Evolutionary conservation across 2,888 invertebrate genomes (phyloP).

Genomic region (Heteropelma amictum): DNA sequence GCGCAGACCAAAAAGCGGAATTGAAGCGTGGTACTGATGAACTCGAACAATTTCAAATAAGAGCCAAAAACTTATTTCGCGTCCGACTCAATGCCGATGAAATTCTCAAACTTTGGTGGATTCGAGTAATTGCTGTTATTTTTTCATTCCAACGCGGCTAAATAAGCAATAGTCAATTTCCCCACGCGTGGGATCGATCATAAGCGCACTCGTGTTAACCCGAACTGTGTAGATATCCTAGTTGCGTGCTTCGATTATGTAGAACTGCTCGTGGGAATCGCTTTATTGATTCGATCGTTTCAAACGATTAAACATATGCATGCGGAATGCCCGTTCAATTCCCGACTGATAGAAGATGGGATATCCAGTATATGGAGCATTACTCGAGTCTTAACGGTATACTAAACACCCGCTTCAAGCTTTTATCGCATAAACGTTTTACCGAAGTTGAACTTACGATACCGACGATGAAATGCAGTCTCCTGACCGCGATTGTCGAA

Average conservation of each 20-base stretch:
- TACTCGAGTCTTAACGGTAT: slow-evolving; percentile 7
- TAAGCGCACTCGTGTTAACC: neutral
- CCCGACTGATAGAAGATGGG: slow-evolving; percentile 3
- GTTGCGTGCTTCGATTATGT: slow-evolving; percentile 5
- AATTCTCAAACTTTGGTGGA: slow-evolving; percentile 7
- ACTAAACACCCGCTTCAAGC: slow-evolving; percentile 10
- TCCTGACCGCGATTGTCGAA: no score
- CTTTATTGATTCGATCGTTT: slow-evolving; percentile 25
- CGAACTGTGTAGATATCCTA: neutral
- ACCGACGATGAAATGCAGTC: no score
- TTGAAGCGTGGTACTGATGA: neutral
- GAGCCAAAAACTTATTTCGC: no score
- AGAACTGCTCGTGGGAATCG: slow-evolving; percentile 4
- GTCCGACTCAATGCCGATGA: no score
- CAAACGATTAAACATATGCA: neutral
- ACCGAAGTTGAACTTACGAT: neutral
- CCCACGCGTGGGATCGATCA: neutral
- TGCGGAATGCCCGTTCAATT: neutral
- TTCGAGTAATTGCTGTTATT: slow-evolving; percentile 1
- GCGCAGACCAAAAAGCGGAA: neutral
- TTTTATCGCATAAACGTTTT: slow-evolving; percentile 2
- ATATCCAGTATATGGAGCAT: slow-evolving; percentile 26
- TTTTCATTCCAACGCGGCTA: neutral
- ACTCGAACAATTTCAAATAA: neutral
- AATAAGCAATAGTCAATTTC: neutral